Percentiles rank a stretch among this genome's conserved stretches.
Conservation (phyloP, 2,113 vertebrate genomes). For the Rhipidura dahli region DNA sequence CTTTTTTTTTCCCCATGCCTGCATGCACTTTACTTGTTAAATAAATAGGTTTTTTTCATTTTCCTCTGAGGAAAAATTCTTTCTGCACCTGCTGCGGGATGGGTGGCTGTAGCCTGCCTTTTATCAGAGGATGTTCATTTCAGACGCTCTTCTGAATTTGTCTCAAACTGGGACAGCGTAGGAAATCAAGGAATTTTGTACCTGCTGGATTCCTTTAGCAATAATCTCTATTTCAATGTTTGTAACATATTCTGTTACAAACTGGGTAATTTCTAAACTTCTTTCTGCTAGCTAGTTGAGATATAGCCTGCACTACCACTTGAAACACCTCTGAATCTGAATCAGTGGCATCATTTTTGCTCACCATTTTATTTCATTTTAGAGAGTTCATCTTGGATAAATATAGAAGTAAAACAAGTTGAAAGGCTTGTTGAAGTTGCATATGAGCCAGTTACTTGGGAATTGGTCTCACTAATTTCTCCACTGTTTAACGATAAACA, state of each 20-base stretch:
- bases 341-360: neutral
- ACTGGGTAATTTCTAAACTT: neutral
- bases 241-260: neutral
- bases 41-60: no score
- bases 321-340: neutral
- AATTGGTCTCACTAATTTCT: conserved; percentile 24
- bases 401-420: neutral
- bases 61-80: no score
- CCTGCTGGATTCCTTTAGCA: neutral
- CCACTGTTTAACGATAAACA: conserved; percentile 34
- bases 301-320: neutral
- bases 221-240: neutral
- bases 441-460: neutral
- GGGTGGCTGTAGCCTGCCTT: no score
- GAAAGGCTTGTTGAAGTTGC: neutral
- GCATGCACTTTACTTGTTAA: no score
- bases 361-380: neutral
- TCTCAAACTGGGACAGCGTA: neutral
- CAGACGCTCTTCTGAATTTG: no score
- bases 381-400: neutral
- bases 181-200: neutral
- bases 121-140: no score
- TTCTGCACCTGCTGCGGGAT: no score
- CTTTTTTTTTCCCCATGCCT: no score
- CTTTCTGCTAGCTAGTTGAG: neutral